Evolutionary conservation across 2,888 invertebrate species (phyloP).

Genomic region (Tetrapedia diversipes): DNA sequence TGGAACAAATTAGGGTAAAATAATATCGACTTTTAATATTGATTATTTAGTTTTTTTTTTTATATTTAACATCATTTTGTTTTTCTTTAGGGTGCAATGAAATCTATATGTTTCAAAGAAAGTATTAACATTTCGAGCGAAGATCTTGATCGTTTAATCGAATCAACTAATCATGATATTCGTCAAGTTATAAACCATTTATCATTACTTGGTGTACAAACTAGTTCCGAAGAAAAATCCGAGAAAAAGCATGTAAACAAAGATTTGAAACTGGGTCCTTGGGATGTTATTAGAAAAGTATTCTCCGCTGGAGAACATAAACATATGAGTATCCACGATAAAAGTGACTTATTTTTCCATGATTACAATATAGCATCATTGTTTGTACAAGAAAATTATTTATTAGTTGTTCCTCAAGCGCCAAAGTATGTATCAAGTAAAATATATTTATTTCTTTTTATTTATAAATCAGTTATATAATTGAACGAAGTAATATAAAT

Average conservation of each 20-base stretch:
- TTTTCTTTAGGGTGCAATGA: slow-evolving; percentile 89
- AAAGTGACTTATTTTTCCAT: slow-evolving; percentile 96
- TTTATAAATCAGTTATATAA: too few species aligned
- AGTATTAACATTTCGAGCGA: slow-evolving; percentile 90
- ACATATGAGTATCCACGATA: slow-evolving; percentile 91
- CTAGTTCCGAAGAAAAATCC: slow-evolving; percentile 36
- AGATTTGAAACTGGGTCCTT: slow-evolving; percentile 94
- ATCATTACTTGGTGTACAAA: slow-evolving; percentile 88
- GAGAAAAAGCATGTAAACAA: slow-evolving; percentile 85
- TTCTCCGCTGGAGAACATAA: slow-evolving; percentile 92
- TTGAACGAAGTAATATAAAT: too few species aligned
- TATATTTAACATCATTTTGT: slow-evolving; percentile 3
- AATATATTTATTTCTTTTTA: not conserved
- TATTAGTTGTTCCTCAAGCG: slow-evolving; percentile 90
- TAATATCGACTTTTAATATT: slow-evolving; percentile 9
- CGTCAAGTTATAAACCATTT: slow-evolving; percentile 96
- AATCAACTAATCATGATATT: slow-evolving; percentile 95
- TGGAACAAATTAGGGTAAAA: slow-evolving; percentile 94
- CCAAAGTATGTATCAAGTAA: slow-evolving; percentile 85
- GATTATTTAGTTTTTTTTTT: not conserved
- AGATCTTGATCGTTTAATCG: slow-evolving; percentile 92
- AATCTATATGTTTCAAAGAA: slow-evolving; percentile 96
- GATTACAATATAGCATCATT: slow-evolving; percentile 98
- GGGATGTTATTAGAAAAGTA: slow-evolving; percentile 96
- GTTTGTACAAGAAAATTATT: slow-evolving; percentile 99